Base-by-base conservation (phyloP, 2,113 vertebrate species). In the Butorides virescens region DNA sequence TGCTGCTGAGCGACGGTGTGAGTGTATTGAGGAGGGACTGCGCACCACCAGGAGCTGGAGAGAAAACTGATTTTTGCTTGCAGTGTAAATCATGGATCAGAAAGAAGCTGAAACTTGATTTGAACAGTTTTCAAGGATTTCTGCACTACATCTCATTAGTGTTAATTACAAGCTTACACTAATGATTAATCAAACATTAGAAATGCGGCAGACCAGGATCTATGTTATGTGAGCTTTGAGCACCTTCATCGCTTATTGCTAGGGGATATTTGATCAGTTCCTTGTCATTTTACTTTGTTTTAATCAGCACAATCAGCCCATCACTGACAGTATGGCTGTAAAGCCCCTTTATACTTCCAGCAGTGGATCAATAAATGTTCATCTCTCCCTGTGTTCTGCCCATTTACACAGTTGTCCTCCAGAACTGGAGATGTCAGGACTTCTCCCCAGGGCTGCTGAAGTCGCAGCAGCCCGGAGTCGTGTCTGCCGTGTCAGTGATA, bases 251-350 rank as follows among this genome's bases (percentile, higher is more conserved):
- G 19, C 61, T 91, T 44, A 70, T 82, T 94, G 71, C 70, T 88
- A 77, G 88, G 81, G 74, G 72, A 85, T 71, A 77, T 82, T 79
- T 96, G 93, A 89, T 90, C 71, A 36, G 70, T 78, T 92, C 66
- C 44, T 89, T 71, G 78, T 68, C 3, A 5, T 70, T 95, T 76
- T 66, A 15, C 70, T 86, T 86, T 53, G 73, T 70, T 96, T 82
- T 79, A 90, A 88, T 86, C 86, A 86, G 80, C 89, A 93, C 74
- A 34, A 68, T 53, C 86, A 63, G 47, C 50, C 79, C 9, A 4
- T 15, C 65, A 7, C 50, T 47, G 92, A 59, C 77, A 70, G 42
- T 74, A 61, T 5, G 23, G 58, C 81, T 80, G 86, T 66, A 76
- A 85, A 63, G 42, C 59, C 30, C 29, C 3, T 68, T 92, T 53